Conservation (phyloP, 2,888 invertebrate species). For the Tineola bisselliella region DNA sequence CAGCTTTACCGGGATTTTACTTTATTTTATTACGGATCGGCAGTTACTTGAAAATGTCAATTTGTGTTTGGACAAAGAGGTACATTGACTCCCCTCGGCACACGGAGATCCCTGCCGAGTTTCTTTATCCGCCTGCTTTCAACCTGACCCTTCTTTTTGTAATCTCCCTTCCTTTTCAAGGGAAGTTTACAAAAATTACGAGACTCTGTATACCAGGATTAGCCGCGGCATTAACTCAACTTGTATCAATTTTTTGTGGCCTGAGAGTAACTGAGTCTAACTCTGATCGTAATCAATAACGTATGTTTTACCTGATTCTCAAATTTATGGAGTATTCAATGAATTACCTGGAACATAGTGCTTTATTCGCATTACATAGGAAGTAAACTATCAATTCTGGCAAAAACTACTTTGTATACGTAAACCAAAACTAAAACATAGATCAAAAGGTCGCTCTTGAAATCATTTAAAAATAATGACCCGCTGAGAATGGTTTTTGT, state of each 20-base stretch:
- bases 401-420: not conserved
- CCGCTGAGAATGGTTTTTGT: conserved; percentile 8
- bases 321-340: not conserved
- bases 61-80: conserved; percentile 13
- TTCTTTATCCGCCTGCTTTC: conserved; percentile 18
- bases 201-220: conserved; percentile 33
- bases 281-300: not conserved
- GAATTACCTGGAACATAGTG: not conserved
- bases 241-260: conserved; percentile 6
- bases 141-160: conserved; percentile 38
- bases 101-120: conserved; percentile 8
- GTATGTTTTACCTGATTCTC: not conserved
- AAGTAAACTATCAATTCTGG: not conserved
- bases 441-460: not conserved
- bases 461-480: conserved; percentile 9
- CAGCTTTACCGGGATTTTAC: not conserved
- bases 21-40: conserved; percentile 11
- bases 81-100: conserved; percentile 6
- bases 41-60: conserved; percentile 14
- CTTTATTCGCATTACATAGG: too few species aligned
- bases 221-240: conserved; percentile 19
- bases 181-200: conserved; percentile 42
- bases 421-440: not conserved
- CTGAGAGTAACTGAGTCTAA: not conserved
- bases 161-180: conserved; percentile 42